Evolutionary conservation across 2,888 invertebrate species (phyloP), one percentile per base, ranked within the genome.

Genomic region (Himalopsyche kuldschensis): DNA sequence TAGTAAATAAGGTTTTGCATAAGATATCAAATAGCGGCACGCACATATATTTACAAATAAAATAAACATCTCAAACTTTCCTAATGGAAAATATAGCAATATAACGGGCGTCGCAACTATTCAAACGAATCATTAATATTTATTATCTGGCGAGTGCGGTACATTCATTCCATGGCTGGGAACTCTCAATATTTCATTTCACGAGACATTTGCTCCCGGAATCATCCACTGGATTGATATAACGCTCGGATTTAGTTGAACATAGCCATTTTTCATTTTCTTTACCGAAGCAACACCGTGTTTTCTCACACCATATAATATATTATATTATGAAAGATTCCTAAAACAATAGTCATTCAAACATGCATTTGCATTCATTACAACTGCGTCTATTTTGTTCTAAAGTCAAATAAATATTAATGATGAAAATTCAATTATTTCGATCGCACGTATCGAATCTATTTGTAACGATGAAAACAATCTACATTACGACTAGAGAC

Each of bases 241-340:
- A 83, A 35, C 32, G 79, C 78, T 76, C 80, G 80, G 78, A 82
- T 82, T 81, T 79, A 86, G 80, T 84, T 86, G 69, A 85, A 82
- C 84, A 80, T 48, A 55, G 48, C 80, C 82, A 87, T 87, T 88
- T 87, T 87, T 87, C 87, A 87, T 87, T 77, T 86, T 85, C 85
- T 78, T 84, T 87, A 87, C 87, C 87, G 87, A 87, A 85, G 85
- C 84, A 69, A 84, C 84, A 84, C 82, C 84, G 80, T 81, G 85
- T 82, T 85, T 86, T 86, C 86, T 86, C 31, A 75, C 75, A 24
- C 31, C 75, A 55, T 1, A 20, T 20, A 55, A 55, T 55, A 20
- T 20, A 55, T 55, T 55, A 55, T 24, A 87, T 87, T 87, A 87
- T 63, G 47, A 55, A 55, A 15, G 6, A 11, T 20, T 24, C 10